Evolutionary conservation across 2,797 vertebrate genomes (phyloP), one percentile per base, ranked within the genome.

Genomic region (Pampus argenteus): DNA sequence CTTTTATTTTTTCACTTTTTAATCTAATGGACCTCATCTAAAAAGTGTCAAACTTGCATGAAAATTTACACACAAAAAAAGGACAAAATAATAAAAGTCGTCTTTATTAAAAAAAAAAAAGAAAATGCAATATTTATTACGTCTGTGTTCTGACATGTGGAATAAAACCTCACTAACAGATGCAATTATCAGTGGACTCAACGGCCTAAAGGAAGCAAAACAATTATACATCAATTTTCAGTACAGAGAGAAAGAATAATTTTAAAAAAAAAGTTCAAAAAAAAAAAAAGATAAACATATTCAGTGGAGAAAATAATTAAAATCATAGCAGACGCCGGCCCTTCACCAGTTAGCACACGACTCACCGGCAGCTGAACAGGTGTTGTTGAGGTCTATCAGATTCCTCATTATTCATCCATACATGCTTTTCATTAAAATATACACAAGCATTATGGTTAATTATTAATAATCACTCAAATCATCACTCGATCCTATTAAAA

Each of bases 361-460:
- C 36, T 47, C 44, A 58, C 85, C 80, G 81, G 75, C 58, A 58
- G 45, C 51, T 40, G 34, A 82, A 66, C 79, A 73, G 79, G 56
- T 83, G 76, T 66, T 66, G 73, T 28, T 63, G 20, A 78, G 60
- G 75, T 28, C 28, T 14, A 67, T 79, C 71, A 67, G 66, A 78
- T 82, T 82, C 54, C 69, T 47, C 56, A 59, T 51, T 36, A 11
- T n/a, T 48, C 38, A 45, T 47, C 42, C 22, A 14, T 29, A 26
- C 40, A 31, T 20, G 58, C 34, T 75, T 73, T 64, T 66, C 55
- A 73, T 66, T 15, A n/a, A 59, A 60, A 65, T 62, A 26, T 3
- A n/a, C 65, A 67, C 0, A 38, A 22, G 28, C n/a, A 63, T 66
- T 25, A 40, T 10, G 10, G 48, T 17, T 48, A 57, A 82, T 78